Percentiles rank a stretch among this genome's conserved stretches.
phyloP scores from a whole-genome alignment of 2,797 vertebrate genomes.

The Gymnodraco acuticeps region DNA sequence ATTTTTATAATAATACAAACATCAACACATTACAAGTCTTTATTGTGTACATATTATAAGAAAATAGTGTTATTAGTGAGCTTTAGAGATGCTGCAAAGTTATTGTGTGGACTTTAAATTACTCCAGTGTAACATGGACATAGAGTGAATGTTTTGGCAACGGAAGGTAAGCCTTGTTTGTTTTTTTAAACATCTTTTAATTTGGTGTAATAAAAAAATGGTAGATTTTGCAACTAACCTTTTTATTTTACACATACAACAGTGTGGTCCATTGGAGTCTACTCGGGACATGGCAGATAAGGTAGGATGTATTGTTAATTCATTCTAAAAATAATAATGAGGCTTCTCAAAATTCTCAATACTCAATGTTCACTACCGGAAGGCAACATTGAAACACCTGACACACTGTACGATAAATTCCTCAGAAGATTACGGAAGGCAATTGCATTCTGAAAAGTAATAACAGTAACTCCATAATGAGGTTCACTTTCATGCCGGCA shows the following conservation, averaged over 20 bases:
- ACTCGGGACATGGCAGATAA: neutral
- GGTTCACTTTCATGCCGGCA: slow-evolving; percentile 42
- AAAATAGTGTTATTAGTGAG: too few species aligned
- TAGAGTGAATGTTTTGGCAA: too few species aligned
- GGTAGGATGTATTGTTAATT: neutral
- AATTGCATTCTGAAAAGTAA: slow-evolving; percentile 57
- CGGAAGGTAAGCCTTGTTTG: too few species aligned
- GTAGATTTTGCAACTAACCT: accelerated
- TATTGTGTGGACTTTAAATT: too few species aligned
- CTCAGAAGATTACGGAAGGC: slow-evolving; percentile 39
- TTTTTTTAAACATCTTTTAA: too few species aligned
- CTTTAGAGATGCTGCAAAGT: too few species aligned
- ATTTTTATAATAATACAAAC: neutral
- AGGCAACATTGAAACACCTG: slow-evolving; percentile 27
- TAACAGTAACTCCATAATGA: slow-evolving; percentile 63
- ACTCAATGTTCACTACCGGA: slow-evolving; percentile 10
- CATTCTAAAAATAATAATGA: neutral
- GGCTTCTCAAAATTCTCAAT: slow-evolving; percentile 7
- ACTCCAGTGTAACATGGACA: too few species aligned
- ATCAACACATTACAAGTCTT: too few species aligned
- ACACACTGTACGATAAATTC: neutral
- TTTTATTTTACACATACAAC: neutral
- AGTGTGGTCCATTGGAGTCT: neutral
- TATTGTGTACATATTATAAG: too few species aligned
- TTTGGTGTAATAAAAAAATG: neutral